Evolutionary conservation across 2,113 vertebrate genomes (phyloP), one percentile per base, ranked within the genome.

Genomic region (Alethe castanea): DNA sequence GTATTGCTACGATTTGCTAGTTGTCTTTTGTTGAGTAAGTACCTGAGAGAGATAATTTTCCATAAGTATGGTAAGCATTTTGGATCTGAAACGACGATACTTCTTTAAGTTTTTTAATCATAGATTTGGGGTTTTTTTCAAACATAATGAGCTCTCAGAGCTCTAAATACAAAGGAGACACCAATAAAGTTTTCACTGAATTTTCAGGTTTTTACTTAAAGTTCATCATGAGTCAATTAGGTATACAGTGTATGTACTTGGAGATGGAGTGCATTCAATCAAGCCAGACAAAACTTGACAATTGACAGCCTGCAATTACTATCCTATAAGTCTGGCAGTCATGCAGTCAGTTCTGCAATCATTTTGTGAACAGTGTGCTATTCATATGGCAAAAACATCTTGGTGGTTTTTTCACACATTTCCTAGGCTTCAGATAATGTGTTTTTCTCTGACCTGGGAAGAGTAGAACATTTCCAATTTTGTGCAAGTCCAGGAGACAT

Each of bases 281-380:
- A 81, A 89, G 19, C 14, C 35, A 74, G 84, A n/a, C 5, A 89
- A 91, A 84, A 64, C 84, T n/a, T 87, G 8, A 48, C 38, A 91
- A 15, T 79, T 89, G 35, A 35, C 31, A 79, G n/a, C 19, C 33
- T 48, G 38, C 22, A 36, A 20, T 70, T 54, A 54, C n/a, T 88
- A 11, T 62, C 47, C 64, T 84, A 2, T 31, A 87, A 79, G 8
- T 71, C n/a, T 56, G 38, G 19, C 19, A 80, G 36, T 16, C 38
- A 16, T 29, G 20, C 19, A 74, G 26, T 56, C 38, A 60, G 44
- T 29, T 70, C 26, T 64, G 48, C 48, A 61, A 62, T 56, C 5
- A 54, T 70, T 83, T 83, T 62, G 50, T 74, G 50, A 91, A 47
- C 42, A 44, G 9, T 25, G 18, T 66, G 33, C 7, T 81, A 40